Evolutionary conservation across 2,113 vertebrate species (phyloP).

Genomic region (Stegastes partitus): DNA sequence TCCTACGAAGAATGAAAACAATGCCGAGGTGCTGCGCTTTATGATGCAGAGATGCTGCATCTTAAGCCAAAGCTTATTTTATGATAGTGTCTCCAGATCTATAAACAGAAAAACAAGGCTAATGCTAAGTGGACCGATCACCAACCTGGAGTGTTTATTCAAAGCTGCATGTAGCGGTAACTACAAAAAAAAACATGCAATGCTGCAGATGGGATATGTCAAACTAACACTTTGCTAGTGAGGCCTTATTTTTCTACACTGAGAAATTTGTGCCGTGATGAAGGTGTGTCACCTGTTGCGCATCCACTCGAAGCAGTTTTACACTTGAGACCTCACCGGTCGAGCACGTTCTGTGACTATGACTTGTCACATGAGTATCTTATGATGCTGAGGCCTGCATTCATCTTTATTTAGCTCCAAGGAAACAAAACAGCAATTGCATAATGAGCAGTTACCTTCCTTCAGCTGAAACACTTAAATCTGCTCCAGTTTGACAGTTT

Average conservation of each 20-base stretch:
- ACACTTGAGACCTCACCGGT: slow-evolving; percentile 30
- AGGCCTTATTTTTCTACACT: not conserved
- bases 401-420: slow-evolving; percentile 17
- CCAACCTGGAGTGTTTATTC: not conserved
- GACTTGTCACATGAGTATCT: slow-evolving; percentile 39
- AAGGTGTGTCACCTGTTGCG: slow-evolving; percentile 23
- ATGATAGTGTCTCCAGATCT: not conserved
- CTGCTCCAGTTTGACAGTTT: not conserved
- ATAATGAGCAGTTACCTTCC: not conserved
- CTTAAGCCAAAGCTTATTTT: not conserved
- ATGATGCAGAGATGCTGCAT: not conserved
- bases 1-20: slow-evolving; percentile 42
- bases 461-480: not conserved
- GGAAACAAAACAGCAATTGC: slow-evolving; percentile 12
- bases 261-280: not conserved
- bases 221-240: not conserved
- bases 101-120: not conserved
- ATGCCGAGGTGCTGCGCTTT: not conserved
- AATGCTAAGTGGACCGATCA: not conserved
- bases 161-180: not conserved
- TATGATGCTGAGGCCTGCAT: slow-evolving; percentile 1
- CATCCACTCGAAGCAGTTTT: not conserved
- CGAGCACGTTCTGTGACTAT: slow-evolving; percentile 39
- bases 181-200: not conserved
- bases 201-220: not conserved